phyloP scores from a whole-genome alignment of 2,113 vertebrate species.

The Tachuris rubrigastra region DNA sequence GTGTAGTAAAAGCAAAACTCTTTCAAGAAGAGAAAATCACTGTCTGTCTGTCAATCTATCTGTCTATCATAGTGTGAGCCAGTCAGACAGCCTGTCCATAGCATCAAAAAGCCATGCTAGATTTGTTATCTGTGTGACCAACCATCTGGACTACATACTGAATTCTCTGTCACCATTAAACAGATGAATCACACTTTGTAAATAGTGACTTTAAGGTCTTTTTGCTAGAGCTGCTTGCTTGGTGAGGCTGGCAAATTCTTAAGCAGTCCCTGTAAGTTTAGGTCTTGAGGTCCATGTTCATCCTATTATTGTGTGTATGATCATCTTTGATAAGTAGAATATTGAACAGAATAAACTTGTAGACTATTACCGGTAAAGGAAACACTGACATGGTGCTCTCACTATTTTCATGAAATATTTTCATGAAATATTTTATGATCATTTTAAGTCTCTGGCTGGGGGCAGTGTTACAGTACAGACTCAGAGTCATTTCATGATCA shows the following conservation, averaged over 20 bases:
- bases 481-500: neutral
- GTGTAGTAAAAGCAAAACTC: neutral
- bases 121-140: neutral
- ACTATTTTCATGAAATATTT: neutral
- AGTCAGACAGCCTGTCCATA: constrained; percentile 17
- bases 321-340: neutral
- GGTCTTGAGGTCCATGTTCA: neutral
- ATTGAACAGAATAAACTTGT: neutral
- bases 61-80: neutral
- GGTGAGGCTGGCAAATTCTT: neutral
- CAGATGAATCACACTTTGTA: constrained; percentile 43
- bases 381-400: neutral
- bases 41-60: neutral
- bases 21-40: neutral
- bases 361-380: neutral
- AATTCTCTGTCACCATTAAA: constrained; percentile 48
- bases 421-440: neutral
- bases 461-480: neutral
- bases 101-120: constrained; percentile 11
- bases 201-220: neutral
- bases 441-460: neutral
- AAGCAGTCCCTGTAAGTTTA: neutral
- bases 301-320: neutral
- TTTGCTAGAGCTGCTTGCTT: neutral
- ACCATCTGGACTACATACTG: constrained; percentile 35